Base-by-base conservation (phyloP, 2,797 vertebrate species). In the Brotula barbata region DNA sequence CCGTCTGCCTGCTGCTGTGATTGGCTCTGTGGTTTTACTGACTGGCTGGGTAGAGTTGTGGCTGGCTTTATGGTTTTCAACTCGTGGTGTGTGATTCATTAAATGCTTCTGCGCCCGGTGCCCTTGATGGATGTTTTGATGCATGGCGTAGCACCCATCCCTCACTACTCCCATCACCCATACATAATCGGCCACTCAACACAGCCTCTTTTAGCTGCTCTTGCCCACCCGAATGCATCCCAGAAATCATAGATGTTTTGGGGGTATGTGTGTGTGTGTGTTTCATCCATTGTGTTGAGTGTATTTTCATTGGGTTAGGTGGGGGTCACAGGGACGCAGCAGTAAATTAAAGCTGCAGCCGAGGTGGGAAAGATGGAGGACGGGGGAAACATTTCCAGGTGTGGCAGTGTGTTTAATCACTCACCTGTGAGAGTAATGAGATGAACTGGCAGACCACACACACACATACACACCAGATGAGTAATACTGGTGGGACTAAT, bases 351-450 rank as follows among this genome's bases (percentile, higher is more conserved):
- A 78, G 84, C 69, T 80, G 66, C 71, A 66, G 75, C 68, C 76
- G 53, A 60, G 54, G 56, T 37, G 53, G 69, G 61, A 75, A 50
- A 60, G 64, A 50, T 62, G 63, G 62, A 43, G 47, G 64, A 66
- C 51, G 61, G 70, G 73, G 72, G 76, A 57, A 68, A 68, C 54
- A 58, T 56, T 84, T 90, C 86, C 90, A 91, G 88, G 88, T 91
- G 90, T 89, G 87, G 69, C 77, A 62, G 82, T 78, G 76, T 59
- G 25, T 91, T 90, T 91, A 89, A 90, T 90, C 87, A 89, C 82
- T 89, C 85, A 89, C 86, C 87, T 88, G 80, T 80, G 82, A 90
- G 87, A 88, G 88, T 90, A 90, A 87, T 71, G 81, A 83, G 82
- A 87, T 57, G 82, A 85, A 72, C 62, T 22, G 25, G 9, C 22